Base-by-base conservation (phyloP, 2,797 vertebrate species). In the Eulemur mongoz region DNA sequence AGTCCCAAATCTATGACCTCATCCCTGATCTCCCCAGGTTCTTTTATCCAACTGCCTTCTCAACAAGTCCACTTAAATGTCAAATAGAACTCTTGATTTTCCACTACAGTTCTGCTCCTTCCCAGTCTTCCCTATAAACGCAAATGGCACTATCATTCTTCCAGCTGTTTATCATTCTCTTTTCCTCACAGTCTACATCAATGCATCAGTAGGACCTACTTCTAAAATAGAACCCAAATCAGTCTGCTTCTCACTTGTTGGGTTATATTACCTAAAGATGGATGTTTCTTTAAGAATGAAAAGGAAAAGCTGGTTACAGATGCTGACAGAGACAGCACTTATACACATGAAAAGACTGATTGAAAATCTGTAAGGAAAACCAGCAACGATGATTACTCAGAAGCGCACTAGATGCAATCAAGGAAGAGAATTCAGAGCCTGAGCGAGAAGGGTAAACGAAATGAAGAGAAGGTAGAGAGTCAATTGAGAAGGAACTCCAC, bases 251-350 rank as follows among this genome's bases (percentile, higher is more conserved):
- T 89, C 25, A 72, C 32, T 43, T 70, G 27, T 12, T 75, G 22
- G 15, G 20, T 65, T 90, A 70, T n/a, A 76, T 54, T 86, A 63
- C 23, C 14, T 30, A 43, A 1, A 90, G 32, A 63, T 30, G 8
- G 50, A 78, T 20, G n/a, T 73, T 80, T 81, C 84, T 82, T 89
- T 76, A 93, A 67, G 10, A 81, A 92, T 35, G 43, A 90, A 75
- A 96, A 73, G 35, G 7, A 81, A 84, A 81, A 94, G 59, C 0
- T 80, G 35, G 17, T 81, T 72, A 88, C 27, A 95, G 65, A 76
- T 18, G 32, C 48, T 84, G 43, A 89, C 73, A 67, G 23, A 82
- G 40, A 52, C 2, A 80, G 48, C 78, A 92, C 50, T 73, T 48
- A 82, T 23, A 82, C 40, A 82, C 15, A n/a, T 0, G 0, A 45